These are phyloP conservation scores for Gnatocerus cornutus DNA, from an alignment of 2,888 invertebrate genomes.

Conservation along the genomic window DNA sequence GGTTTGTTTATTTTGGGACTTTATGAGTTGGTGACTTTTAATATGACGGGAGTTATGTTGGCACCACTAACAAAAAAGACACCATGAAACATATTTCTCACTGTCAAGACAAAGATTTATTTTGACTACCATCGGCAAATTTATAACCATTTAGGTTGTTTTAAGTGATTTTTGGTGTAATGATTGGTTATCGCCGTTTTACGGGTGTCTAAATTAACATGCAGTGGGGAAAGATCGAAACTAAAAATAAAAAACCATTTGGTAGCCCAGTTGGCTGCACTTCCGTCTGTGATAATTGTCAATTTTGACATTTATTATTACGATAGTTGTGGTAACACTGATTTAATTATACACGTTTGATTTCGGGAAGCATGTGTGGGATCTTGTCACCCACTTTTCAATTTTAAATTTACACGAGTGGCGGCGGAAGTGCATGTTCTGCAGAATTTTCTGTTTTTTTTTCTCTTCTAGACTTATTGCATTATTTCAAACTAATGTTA, in stretches of 20 bases:
- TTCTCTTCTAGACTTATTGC: no score
- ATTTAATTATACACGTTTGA: slow-evolving; percentile 7
- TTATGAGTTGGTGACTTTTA: no score
- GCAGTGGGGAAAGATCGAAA: not conserved
- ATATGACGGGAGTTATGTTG: no score
- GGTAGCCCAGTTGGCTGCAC: slow-evolving; percentile 7
- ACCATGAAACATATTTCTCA: no score
- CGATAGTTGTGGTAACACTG: slow-evolving; percentile 4
- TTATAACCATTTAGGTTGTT: not conserved
- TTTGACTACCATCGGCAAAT: no score
- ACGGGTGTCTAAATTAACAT: not conserved
- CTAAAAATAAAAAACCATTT: slow-evolving; percentile 16
- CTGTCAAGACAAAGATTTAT: no score
- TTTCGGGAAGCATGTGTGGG: not conserved
- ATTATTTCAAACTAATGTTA: no score
- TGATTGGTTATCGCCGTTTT: not conserved
- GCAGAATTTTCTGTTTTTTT: no score
- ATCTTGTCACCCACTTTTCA: not conserved
- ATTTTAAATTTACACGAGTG: no score
- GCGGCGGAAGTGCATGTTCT: no score
- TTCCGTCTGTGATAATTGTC: slow-evolving; percentile 15
- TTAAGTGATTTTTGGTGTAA: slow-evolving; percentile 3
- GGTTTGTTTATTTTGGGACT: not conserved
- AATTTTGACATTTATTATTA: slow-evolving; percentile 11
- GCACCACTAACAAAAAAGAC: no score